phyloP scores from a whole-genome alignment of 2,113 vertebrate species.

The Bujurquina vittata region DNA sequence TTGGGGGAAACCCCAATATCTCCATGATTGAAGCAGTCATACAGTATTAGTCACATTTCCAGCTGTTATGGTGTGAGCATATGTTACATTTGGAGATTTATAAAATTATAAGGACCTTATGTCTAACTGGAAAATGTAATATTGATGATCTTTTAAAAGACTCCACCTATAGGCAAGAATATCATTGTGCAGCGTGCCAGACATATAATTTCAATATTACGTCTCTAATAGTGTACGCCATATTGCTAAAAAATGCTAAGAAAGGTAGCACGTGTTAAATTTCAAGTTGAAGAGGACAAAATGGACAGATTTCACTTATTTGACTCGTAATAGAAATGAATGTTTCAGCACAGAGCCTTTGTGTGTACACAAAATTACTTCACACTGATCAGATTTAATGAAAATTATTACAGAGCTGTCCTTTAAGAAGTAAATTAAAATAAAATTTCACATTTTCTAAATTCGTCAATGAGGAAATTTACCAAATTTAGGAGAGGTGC shows the following conservation, averaged over 20 bases:
- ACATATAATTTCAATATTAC: too few relatives aligned
- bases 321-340: not conserved
- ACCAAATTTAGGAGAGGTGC: not conserved
- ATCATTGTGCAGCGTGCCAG: too few relatives aligned
- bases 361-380: not conserved
- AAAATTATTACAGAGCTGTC: not conserved
- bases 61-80: not conserved
- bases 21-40: constrained; percentile 28
- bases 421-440: not conserved
- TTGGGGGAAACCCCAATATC: constrained; percentile 7
- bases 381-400: not conserved
- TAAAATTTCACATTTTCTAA: not conserved
- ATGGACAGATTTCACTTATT: not conserved
- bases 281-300: not conserved
- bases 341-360: not conserved
- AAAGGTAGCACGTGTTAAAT: not conserved
- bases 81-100: constrained; percentile 10
- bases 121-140: not conserved
- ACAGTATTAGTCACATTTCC: constrained; percentile 32
- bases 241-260: not conserved
- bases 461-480: not conserved
- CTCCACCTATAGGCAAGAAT: too few relatives aligned
- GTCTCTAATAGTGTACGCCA: not conserved
- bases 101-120: not conserved
- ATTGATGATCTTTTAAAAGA: not conserved